A percentile compares a stretch with the other conserved stretches of the same genome.
phyloP scores from a whole-genome alignment of 1,140 invertebrate species.

The Thaumatotibia leucotreta region DNA sequence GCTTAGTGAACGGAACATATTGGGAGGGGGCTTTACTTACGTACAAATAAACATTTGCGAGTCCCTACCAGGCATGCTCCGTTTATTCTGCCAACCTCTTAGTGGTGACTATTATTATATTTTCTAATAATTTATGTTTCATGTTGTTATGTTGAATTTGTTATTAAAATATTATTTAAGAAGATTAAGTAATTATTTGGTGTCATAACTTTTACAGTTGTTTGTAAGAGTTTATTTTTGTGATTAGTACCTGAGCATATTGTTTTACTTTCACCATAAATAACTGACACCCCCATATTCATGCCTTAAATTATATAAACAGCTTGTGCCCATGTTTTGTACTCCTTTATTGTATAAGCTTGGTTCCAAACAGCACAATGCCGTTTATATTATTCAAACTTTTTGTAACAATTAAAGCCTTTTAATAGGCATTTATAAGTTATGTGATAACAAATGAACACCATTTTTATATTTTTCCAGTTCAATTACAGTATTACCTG shows the following conservation, averaged over 20 bases:
- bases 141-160: constrained; percentile 13
- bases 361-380: constrained; percentile 3
- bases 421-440: neutral
- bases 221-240: constrained; percentile 9
- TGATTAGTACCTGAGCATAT: constrained; percentile 13
- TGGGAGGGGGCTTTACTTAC: neutral
- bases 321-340: neutral
- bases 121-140: constrained; percentile 11
- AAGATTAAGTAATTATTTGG: constrained; percentile 1
- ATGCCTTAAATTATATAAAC: constrained; percentile 1
- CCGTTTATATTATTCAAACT: neutral
- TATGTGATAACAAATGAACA: constrained; percentile 19
- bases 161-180: constrained; percentile 9
- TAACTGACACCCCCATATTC: neutral
- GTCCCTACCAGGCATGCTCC: neutral
- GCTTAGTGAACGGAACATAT: neutral
- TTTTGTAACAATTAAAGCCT: neutral
- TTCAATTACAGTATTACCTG: neutral
- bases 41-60: neutral
- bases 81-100: neutral
- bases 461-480: constrained; percentile 13
- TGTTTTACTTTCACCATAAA: neutral
- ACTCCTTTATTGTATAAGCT: neutral
- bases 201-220: constrained; percentile 12
- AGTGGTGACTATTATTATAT: constrained; percentile 9